A percentile compares a stretch with the other conserved stretches of the same genome.
These are phyloP conservation scores for Drosophila pectinifera DNA, from an alignment of 1,140 invertebrate genomes.

Conservation along the genomic window DNA sequence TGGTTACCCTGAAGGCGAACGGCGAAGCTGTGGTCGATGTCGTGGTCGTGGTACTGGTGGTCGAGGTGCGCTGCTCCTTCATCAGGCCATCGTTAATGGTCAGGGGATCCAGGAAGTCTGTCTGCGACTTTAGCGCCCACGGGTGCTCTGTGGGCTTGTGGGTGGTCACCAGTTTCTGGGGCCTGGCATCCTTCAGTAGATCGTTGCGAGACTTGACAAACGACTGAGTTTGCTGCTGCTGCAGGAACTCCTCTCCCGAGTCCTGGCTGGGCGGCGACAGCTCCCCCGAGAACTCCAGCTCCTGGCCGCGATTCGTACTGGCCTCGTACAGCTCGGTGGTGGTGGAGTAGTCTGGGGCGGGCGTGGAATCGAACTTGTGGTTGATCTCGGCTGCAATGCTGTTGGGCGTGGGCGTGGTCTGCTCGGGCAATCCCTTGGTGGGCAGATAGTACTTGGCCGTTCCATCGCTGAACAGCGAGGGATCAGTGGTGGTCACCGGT, in stretches of 20 bases:
- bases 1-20: slow-evolving; percentile 53
- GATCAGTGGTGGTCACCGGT: slow-evolving; percentile 67
- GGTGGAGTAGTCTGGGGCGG: slow-evolving; percentile 54
- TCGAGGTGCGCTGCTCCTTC: slow-evolving; percentile 67
- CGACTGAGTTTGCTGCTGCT: slow-evolving; percentile 81
- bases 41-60: slow-evolving; percentile 49
- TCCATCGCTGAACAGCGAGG: slow-evolving; percentile 70
- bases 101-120: slow-evolving; percentile 87
- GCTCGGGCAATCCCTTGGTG: slow-evolving; percentile 63
- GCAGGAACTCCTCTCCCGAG: slow-evolving; percentile 76
- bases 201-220: slow-evolving; percentile 80
- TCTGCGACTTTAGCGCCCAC: slow-evolving; percentile 75
- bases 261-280: slow-evolving; percentile 65
- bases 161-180: slow-evolving; percentile 68
- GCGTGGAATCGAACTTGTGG: slow-evolving; percentile 78
- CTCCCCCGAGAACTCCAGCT: slow-evolving; percentile 72
- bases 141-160: slow-evolving; percentile 85
- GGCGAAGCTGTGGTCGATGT: slow-evolving; percentile 51
- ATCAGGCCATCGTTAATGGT: slow-evolving; percentile 89
- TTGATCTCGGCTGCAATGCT: slow-evolving; percentile 85
- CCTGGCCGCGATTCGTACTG: slow-evolving; percentile 59
- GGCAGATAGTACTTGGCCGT: slow-evolving; percentile 79
- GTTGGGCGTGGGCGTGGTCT: slow-evolving; percentile 77
- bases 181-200: slow-evolving; percentile 55
- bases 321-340: slow-evolving; percentile 62